These are phyloP conservation scores for Xyrauchen texanus DNA, from an alignment of 2,113 vertebrate genomes.

Conservation along the genomic window DNA sequence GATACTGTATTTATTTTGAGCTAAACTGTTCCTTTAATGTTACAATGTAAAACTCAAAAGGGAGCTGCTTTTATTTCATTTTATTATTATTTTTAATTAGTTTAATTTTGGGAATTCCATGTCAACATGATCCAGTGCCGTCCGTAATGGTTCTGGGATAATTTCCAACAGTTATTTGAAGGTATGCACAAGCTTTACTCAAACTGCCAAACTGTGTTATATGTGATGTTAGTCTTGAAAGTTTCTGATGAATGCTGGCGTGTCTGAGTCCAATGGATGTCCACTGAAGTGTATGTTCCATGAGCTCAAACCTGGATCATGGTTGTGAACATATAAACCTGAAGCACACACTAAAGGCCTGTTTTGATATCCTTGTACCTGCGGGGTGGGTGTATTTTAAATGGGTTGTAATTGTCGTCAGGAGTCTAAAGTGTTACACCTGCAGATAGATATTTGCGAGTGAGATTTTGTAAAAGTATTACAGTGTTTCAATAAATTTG, in stretches of 20 bases:
- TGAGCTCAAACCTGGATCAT: background rate
- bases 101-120: slow-evolving; percentile 45
- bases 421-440: slow-evolving; percentile 60
- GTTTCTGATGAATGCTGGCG: slow-evolving; percentile 43
- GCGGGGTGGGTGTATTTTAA: slow-evolving; percentile 43
- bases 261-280: slow-evolving; percentile 34
- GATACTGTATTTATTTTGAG: background rate
- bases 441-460: slow-evolving; percentile 67
- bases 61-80: slow-evolving; percentile 38
- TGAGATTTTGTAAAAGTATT: slow-evolving; percentile 76
- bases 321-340: slow-evolving; percentile 39
- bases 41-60: slow-evolving; percentile 28
- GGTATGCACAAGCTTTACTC: slow-evolving; percentile 41
- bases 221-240: background rate
- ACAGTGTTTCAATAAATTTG: slow-evolving; percentile 76
- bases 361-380: slow-evolving; percentile 19
- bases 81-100: slow-evolving; percentile 6
- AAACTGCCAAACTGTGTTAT: slow-evolving; percentile 62
- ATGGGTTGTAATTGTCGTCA: slow-evolving; percentile 57
- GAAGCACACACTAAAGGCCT: slow-evolving; percentile 44
- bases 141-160: slow-evolving; percentile 37
- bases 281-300: background rate
- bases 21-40: background rate
- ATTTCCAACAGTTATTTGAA: slow-evolving; percentile 17
- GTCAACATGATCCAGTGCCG: slow-evolving; percentile 3